These are phyloP conservation scores for Xylocampa areola DNA, from an alignment of 2,888 invertebrate genomes.

Conservation along the genomic window DNA sequence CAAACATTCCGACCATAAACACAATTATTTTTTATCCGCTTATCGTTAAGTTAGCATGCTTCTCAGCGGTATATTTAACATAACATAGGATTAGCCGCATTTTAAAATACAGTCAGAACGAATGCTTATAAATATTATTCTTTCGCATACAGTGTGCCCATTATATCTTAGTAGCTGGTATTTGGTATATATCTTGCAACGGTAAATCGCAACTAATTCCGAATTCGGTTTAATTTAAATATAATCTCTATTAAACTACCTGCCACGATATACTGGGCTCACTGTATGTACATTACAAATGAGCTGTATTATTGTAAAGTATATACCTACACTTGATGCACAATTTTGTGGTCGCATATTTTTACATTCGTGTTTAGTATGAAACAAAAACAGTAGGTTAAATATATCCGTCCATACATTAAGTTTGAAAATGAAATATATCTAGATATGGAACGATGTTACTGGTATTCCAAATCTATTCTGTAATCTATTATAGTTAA, in stretches of 20 bases:
- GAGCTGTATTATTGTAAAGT: conserved; percentile 46
- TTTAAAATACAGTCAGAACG: conserved; percentile 42
- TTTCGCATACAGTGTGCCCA: conserved; percentile 21
- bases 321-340: conserved; percentile 53
- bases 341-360: conserved; percentile 41
- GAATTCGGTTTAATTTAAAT: conserved; percentile 10
- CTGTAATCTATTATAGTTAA: conserved; percentile 52
- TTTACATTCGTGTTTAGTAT: conserved; percentile 8
- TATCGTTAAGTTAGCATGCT: conserved; percentile 53
- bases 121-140: conserved; percentile 46
- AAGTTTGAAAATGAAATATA: conserved; percentile 30
- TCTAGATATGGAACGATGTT: conserved; percentile 46
- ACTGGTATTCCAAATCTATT: conserved; percentile 53
- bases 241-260: conserved; percentile 15
- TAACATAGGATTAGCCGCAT: conserved; percentile 43
- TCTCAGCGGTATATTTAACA: conserved; percentile 48
- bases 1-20: conserved; percentile 46
- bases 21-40: conserved; percentile 52
- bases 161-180: conserved; percentile 9
- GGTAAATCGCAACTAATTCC: background rate
- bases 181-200: conserved; percentile 10
- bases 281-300: conserved; percentile 50
- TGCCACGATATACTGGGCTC: conserved; percentile 2
- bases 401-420: conserved; percentile 66
- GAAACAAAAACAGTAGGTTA: conserved; percentile 37